phyloP scores from a whole-genome alignment of 2,113 vertebrate species.

The Barnardius zonarius region DNA sequence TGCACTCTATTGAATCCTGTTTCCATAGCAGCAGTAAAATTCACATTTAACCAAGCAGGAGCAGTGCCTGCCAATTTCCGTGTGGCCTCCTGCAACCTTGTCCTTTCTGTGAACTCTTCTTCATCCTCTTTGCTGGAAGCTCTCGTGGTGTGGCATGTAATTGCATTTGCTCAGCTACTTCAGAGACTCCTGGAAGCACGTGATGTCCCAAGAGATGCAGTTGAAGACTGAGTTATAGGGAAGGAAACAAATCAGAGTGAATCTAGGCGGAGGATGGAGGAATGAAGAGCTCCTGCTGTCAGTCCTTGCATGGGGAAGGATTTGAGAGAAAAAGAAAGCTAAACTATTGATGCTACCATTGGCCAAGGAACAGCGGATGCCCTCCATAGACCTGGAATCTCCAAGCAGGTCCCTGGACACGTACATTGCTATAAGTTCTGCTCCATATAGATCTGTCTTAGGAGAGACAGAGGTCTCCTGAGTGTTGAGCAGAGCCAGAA shows the following conservation, averaged over 20 bases:
- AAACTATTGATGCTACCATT: fast-evolving
- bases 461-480: background rate
- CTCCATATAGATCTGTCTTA: background rate
- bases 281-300: background rate
- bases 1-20: background rate
- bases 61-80: background rate
- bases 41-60: background rate
- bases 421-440: fast-evolving
- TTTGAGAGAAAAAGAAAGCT: background rate
- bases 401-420: background rate
- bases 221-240: background rate
- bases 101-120: background rate
- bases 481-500: background rate
- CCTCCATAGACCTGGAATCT: background rate
- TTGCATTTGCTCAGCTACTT: background rate
- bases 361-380: background rate
- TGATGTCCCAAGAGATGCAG: background rate
- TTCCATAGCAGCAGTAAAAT: constrained; percentile 49
- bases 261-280: background rate
- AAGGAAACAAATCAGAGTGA: background rate
- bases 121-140: background rate
- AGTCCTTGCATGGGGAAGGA: background rate
- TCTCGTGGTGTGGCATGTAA: background rate
- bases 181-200: background rate
- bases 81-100: background rate